Base-by-base conservation (phyloP, 2,888 invertebrate species). In the Scaptomyza polygonia region DNA sequence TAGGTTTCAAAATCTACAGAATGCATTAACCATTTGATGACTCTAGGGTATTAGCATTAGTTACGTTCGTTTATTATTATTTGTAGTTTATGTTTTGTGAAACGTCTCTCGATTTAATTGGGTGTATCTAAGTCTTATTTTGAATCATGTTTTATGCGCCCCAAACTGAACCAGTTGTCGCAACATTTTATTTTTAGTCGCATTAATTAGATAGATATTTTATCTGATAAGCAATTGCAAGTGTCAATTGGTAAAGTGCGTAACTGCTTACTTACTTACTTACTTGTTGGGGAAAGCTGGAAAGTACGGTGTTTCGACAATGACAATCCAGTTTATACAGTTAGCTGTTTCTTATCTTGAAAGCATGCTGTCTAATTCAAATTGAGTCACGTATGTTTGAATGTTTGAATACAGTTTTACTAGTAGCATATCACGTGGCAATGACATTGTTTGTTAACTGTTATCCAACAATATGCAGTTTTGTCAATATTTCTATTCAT, bases 401-500 rank as follows among this genome's bases (percentile, higher is more conserved):
- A 52, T 39, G 36, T 36, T 36, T 36, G 36, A 34, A n/a, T 34
- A n/a, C 6, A 25, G 21, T 25, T 2, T 0, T 30, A 9, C 16
- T 29, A 5, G 8, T 11, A 27, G 32, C 32, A 36, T 58, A 39
- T 21, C n/a, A 21, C 36, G 18, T 61, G 76, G 51, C 72, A 65
- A 68, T 78, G 79, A 76, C 82, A 72, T 72, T 85, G 51, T 79
- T 72, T 21, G 21, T 21, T 21, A n/a, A n/a, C n/a, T 64, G 34
- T 67, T 85, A 85, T 79, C 86, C 62, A 72, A 82, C 34, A 21
- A 58, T 36, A 27, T 39, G 21, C 25, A 16, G n/a, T 16, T 49
- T 32, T 36, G 7, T 14, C 36, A 0, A 2, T 42, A 27, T 58
- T 9, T 34, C 18, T 25, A 27, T n/a, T 72, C 14, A 29, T 34